These are phyloP conservation scores for Creontiades dilutus DNA, from an alignment of 2,888 invertebrate species.

Conservation along the genomic window DNA sequence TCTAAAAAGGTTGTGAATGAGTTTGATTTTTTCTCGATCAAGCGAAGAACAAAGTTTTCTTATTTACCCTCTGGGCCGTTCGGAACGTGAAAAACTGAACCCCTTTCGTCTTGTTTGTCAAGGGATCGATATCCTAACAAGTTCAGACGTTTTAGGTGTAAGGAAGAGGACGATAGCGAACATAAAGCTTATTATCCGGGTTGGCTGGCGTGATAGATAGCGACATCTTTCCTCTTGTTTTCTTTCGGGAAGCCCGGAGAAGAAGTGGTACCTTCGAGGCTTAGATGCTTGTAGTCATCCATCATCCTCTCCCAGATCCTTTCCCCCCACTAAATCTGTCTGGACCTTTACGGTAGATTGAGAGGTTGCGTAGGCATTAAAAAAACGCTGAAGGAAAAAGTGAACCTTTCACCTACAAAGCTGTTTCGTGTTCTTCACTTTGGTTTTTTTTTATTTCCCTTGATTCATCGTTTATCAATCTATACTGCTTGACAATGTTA, in stretches of 20 bases:
- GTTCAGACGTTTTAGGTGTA: not conserved
- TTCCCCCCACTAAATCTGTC: not conserved
- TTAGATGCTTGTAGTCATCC: constrained; percentile 10
- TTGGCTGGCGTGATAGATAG: constrained; percentile 28
- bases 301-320: constrained; percentile 33
- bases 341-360: not conserved
- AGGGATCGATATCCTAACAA: not conserved
- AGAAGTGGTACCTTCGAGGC: not conserved
- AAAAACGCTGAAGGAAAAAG: not conserved
- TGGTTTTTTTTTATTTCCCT: not conserved
- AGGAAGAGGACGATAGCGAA: not conserved
- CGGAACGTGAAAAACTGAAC: no score
- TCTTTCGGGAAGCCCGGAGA: not conserved
- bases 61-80: no score
- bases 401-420: not conserved
- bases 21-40: no score
- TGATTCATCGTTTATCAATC: not conserved
- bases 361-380: constrained; percentile 18
- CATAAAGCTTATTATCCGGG: constrained; percentile 20
- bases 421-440: not conserved
- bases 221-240: constrained; percentile 41
- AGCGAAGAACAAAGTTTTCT: no score
- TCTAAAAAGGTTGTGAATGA: no score
- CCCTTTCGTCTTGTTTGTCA: not conserved
- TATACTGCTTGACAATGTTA: no score